These are phyloP conservation scores for Damaliscus lunatus DNA, from an alignment of 2,113 vertebrate genomes.

Conservation along the genomic window DNA sequence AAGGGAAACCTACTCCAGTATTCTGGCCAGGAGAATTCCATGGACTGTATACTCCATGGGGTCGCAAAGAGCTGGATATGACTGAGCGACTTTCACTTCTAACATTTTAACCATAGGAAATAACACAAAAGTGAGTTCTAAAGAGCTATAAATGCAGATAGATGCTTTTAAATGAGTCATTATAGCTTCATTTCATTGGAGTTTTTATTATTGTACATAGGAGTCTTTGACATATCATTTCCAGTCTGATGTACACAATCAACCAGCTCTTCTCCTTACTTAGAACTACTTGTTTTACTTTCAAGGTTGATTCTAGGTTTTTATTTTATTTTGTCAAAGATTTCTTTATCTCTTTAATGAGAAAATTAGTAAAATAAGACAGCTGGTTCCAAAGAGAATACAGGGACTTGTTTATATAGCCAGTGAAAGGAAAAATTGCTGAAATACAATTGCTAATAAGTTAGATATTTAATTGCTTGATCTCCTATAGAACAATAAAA, in stretches of 20 bases:
- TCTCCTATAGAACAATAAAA: background rate
- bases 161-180: background rate
- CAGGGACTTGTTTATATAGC: background rate
- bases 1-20: background rate
- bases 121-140: background rate
- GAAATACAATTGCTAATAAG: background rate
- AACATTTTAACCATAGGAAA: background rate
- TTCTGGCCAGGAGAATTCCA: background rate
- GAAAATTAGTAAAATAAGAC: background rate
- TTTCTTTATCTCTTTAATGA: background rate
- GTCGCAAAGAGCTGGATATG: rapidly evolving
- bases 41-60: background rate
- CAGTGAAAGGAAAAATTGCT: background rate
- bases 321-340: background rate
- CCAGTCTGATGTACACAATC: background rate
- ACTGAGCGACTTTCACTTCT: background rate
- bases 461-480: background rate
- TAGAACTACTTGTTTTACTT: background rate
- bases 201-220: background rate
- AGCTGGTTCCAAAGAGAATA: background rate
- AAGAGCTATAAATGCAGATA: slow-evolving; percentile 8
- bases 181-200: background rate
- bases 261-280: background rate
- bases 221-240: background rate
- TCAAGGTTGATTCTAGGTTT: background rate